phyloP scores from a whole-genome alignment of 2,113 vertebrate genomes.

The Melanerpes aurifrons region DNA sequence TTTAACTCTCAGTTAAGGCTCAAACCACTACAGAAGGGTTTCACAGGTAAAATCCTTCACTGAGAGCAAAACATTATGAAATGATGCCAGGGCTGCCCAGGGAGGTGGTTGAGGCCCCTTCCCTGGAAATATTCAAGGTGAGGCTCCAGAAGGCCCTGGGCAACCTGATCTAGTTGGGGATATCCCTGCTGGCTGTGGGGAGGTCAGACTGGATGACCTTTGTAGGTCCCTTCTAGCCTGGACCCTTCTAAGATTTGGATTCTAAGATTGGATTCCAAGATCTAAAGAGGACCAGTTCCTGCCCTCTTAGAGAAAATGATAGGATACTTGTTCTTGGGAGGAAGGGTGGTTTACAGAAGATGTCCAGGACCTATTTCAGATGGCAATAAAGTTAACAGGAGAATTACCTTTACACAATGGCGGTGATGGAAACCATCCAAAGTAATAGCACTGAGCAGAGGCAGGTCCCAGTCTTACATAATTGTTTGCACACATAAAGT shows the following conservation, averaged over 20 bases:
- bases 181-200: too few species aligned
- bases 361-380: neutral
- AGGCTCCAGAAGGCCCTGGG: too few species aligned
- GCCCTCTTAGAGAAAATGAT: neutral
- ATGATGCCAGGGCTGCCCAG: neutral
- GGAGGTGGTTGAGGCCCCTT: too few species aligned
- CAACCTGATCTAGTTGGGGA: too few species aligned
- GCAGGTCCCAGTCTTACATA: constrained; percentile 57
- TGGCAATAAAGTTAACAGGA: neutral
- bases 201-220: too few species aligned
- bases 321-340: neutral
- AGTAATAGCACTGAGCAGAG: constrained; percentile 76
- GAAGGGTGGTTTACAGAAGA: neutral
- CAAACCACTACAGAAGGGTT: neutral
- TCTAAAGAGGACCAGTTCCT: neutral
- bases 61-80: neutral
- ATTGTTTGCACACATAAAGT: constrained; percentile 56
- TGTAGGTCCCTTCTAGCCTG: too few species aligned
- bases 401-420: constrained; percentile 75
- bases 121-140: too few species aligned
- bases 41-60: neutral
- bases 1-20: too few species aligned
- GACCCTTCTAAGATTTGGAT: too few species aligned
- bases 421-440: constrained; percentile 75
- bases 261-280: too few species aligned